Base-by-base conservation (phyloP, 1,140 invertebrate species). In the Drosophila littoralis region DNA sequence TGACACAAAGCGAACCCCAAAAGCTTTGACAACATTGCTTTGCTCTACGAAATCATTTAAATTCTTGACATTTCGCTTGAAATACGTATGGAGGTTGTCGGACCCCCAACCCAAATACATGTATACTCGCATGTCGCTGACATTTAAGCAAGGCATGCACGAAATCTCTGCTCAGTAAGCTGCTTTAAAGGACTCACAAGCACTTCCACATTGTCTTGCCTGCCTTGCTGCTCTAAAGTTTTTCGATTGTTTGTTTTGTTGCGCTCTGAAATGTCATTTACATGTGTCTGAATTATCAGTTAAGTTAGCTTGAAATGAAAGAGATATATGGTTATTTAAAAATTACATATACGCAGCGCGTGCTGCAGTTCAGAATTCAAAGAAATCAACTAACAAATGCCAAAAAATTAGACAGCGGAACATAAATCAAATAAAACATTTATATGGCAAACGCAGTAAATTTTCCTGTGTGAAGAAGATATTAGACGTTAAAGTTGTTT, bases 241-340 rank as follows among this genome's bases (percentile, higher is more conserved):
- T 50, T 40, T 77, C 77, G 17, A 50, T 69, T 48, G 35, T 54
- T 76, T 66, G 81, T 85, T 85, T 77, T 73, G 69, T 74, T 69
- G 81, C 69, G 74, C 58, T 70, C 65, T 48, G 59, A 77, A 75
- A 86, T 86, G 82, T 76, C 75, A 86, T 75, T 81, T 76, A 76
- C 82, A 86, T 79, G 79, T 86, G 75, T 73, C 75, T 65, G 79
- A 76, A 57, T 85, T 81, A 86, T 81, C 73, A 65, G 64, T 71
- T 59, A 66, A 74, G 73, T 73, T 67, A 66, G 72, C 65, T 84
- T 80, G 57, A 67, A 51, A 46, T 35, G 51, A 66, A 65, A 54
- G 46, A 71, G 67, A 72, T 48, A 51, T 7, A 45, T 59, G n/a
- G 8, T 15, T 35, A 9, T 8, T 13, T 42, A 13, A 32, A 61